Percentiles rank a stretch among this genome's conserved stretches.
phyloP scores from a whole-genome alignment of 1,140 invertebrate species.

The Venustaconcha ellipsiformis region DNA sequence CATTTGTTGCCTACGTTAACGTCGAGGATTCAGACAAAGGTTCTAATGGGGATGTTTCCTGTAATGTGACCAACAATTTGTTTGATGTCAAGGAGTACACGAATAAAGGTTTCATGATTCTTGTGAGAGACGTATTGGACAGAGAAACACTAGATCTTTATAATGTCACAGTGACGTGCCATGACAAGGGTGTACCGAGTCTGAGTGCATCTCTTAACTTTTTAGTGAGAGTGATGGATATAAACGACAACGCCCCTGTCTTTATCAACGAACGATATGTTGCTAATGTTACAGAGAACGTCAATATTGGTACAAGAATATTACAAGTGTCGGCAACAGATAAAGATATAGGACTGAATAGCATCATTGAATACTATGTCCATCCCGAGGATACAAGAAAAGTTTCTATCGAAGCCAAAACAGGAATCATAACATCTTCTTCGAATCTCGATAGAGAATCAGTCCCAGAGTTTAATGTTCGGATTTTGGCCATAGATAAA shows the following conservation, averaged over 20 bases:
- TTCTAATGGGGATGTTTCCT: slow-evolving; percentile 50
- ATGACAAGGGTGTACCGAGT: slow-evolving; percentile 16
- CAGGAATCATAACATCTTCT: slow-evolving; percentile 32
- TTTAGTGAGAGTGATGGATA: slow-evolving; percentile 25
- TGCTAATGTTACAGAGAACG: slow-evolving; percentile 59
- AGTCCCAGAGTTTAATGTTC: slow-evolving; percentile 19
- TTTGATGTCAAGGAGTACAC: slow-evolving; percentile 22
- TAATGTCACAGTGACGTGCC: slow-evolving; percentile 22
- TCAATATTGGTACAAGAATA: slow-evolving; percentile 89
- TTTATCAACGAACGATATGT: slow-evolving; percentile 17
- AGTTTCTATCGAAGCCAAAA: slow-evolving; percentile 14
- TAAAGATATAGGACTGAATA: slow-evolving; percentile 91
- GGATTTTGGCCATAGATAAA: slow-evolving; percentile 35
- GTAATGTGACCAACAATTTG: slow-evolving; percentile 33
- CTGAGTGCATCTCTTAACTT: slow-evolving; percentile 15
- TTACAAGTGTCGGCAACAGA: slow-evolving; percentile 93
- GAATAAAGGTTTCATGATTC: slow-evolving; percentile 25
- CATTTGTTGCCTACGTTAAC: slow-evolving; percentile 55
- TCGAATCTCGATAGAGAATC: slow-evolving; percentile 37
- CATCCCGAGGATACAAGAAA: slow-evolving; percentile 2
- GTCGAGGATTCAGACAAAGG: slow-evolving; percentile 56
- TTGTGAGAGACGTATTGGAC: slow-evolving; percentile 19
- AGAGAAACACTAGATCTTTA: slow-evolving; percentile 18
- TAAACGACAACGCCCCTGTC: slow-evolving; percentile 30
- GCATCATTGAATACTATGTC: slow-evolving; percentile 21